Percentiles rank a stretch among this genome's conserved stretches.
Conservation (phyloP, 2,113 vertebrate genomes). For the Tyrannus savana region DNA sequence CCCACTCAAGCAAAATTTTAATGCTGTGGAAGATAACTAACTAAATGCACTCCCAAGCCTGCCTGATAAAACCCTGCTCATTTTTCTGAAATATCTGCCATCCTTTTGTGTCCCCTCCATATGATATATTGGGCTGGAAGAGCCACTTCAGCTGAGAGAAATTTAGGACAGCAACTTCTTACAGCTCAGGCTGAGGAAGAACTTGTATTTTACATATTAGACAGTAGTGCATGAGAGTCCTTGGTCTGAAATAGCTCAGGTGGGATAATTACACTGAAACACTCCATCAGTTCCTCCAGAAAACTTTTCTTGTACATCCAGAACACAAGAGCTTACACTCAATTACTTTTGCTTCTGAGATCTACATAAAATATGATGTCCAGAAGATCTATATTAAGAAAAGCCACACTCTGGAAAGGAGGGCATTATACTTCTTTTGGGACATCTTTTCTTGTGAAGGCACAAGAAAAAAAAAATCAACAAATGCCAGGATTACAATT, state of each 20-base stretch:
- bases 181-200: neutral
- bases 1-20: slow-evolving; percentile 21
- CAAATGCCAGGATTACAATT: neutral
- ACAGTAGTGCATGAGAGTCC: neutral
- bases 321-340: neutral
- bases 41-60: neutral
- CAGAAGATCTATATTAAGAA: neutral
- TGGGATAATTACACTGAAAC: neutral
- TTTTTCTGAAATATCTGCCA: neutral
- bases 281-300: neutral
- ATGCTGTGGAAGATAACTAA: slow-evolving; percentile 6
- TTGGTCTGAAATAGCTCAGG: neutral
- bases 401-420: neutral
- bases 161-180: neutral
- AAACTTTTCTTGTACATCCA: neutral
- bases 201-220: neutral
- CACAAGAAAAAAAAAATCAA: neutral
- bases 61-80: neutral
- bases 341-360: neutral
- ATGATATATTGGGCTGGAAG: neutral
- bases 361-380: neutral
- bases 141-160: neutral
- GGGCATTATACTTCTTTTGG: neutral
- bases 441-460: neutral
- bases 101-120: neutral